Conservation (phyloP, 2,888 invertebrate species). For the Temnothorax unifasciatus region DNA sequence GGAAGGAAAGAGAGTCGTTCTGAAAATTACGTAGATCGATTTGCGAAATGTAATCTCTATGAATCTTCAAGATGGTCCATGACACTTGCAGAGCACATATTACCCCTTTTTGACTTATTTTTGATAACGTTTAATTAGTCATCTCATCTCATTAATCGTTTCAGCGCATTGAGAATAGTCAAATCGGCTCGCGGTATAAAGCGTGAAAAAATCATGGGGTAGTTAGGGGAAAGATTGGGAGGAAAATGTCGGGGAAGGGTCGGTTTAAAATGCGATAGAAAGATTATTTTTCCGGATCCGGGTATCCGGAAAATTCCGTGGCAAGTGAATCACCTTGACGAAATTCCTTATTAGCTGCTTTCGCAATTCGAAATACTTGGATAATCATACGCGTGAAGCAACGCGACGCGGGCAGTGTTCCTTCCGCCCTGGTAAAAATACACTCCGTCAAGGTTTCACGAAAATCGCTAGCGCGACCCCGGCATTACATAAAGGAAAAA, state of each 20-base stretch:
- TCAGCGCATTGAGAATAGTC: background rate
- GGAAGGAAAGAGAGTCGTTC: background rate
- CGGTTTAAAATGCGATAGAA: background rate
- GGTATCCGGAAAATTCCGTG: background rate
- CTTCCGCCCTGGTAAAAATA: background rate
- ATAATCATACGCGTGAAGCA: background rate
- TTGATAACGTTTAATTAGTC: background rate
- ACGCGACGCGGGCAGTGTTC: background rate
- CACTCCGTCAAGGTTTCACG: conserved; percentile 13
- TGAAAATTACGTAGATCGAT: background rate
- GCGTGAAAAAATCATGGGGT: background rate
- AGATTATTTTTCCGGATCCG: background rate
- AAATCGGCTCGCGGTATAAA: background rate
- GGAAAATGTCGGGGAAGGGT: background rate
- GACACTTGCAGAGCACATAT: background rate
- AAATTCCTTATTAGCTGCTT: background rate
- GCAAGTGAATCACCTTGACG: background rate
- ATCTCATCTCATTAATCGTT: background rate
- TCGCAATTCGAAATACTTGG: background rate
- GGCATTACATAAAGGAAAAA: conserved; percentile 65
- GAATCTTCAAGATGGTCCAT: background rate
- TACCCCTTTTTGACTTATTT: background rate
- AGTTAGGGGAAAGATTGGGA: background rate
- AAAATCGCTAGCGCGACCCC: background rate
- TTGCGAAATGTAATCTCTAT: background rate